phyloP scores from a whole-genome alignment of 1,140 invertebrate species.

The Drosophila prosaltans region DNA sequence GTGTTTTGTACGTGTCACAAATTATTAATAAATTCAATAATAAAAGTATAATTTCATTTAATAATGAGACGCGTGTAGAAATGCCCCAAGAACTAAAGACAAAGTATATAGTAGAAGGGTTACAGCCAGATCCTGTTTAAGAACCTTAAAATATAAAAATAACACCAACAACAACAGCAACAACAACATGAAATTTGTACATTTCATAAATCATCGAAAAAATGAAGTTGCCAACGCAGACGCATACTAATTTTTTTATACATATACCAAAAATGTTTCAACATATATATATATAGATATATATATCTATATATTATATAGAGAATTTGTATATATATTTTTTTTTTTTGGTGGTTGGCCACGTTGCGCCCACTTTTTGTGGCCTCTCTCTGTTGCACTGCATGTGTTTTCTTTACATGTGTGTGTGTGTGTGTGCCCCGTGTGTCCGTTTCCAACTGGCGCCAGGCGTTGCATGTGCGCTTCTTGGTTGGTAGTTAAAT shows the following conservation, averaged over 20 bases:
- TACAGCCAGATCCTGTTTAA: background rate
- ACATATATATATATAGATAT: constrained; percentile 11
- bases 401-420: constrained; percentile 3
- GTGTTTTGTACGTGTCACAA: constrained; percentile 64
- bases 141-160: background rate
- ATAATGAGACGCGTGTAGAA: constrained; percentile 77
- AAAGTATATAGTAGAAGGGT: background rate
- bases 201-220: constrained; percentile 80
- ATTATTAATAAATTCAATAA: constrained; percentile 79
- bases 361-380: constrained; percentile 72
- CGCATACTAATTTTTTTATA: constrained; percentile 70
- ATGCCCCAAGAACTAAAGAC: constrained; percentile 18
- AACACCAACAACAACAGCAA: no score
- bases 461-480: constrained; percentile 65
- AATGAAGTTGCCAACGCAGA: constrained; percentile 76
- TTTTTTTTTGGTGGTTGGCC: constrained; percentile 58
- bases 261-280: constrained; percentile 20
- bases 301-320: constrained; percentile 11
- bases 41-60: constrained; percentile 78
- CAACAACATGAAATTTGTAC: constrained; percentile 44
- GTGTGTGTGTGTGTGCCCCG: background rate
- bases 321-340: constrained; percentile 9
- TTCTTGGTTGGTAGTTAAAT: constrained; percentile 67
- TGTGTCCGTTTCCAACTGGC: constrained; percentile 47
- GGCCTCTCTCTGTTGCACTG: constrained; percentile 29